A percentile compares a stretch with the other conserved stretches of the same genome.
Conservation (phyloP, 53 echinoderm and acorn worm genomes). For the Paracentrotus lividus region DNA sequence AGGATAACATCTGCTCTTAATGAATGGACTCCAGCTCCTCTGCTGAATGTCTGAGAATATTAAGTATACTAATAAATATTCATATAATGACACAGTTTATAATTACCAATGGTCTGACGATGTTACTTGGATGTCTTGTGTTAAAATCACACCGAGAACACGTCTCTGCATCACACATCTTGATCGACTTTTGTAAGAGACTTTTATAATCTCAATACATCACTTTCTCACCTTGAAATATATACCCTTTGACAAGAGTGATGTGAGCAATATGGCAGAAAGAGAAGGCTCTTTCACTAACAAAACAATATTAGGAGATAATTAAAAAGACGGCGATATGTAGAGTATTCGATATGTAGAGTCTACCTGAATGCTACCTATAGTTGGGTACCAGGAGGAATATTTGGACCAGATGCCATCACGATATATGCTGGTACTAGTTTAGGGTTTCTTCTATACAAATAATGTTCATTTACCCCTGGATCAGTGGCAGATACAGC, state of each 20-base stretch:
- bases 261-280: background rate
- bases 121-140: slow-evolving; percentile 17
- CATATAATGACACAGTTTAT: background rate
- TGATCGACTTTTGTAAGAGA: background rate
- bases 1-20: no score
- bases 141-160: slow-evolving; percentile 43
- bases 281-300: no score
- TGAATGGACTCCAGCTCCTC: no score
- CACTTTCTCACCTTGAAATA: background rate
- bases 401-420: background rate
- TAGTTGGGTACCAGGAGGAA: background rate
- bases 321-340: no score
- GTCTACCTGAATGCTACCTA: background rate
- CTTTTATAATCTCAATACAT: background rate
- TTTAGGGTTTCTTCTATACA: no score
- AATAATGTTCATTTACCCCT: no score
- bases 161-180: slow-evolving; percentile 38
- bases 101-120: slow-evolving; percentile 50
- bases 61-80: no score
- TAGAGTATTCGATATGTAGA: background rate
- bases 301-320: no score
- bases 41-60: no score
- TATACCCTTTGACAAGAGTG: background rate
- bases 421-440: background rate
- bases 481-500: no score